Evolutionary conservation across 2,113 vertebrate species (phyloP).

Genomic region (Barnardius zonarius): DNA sequence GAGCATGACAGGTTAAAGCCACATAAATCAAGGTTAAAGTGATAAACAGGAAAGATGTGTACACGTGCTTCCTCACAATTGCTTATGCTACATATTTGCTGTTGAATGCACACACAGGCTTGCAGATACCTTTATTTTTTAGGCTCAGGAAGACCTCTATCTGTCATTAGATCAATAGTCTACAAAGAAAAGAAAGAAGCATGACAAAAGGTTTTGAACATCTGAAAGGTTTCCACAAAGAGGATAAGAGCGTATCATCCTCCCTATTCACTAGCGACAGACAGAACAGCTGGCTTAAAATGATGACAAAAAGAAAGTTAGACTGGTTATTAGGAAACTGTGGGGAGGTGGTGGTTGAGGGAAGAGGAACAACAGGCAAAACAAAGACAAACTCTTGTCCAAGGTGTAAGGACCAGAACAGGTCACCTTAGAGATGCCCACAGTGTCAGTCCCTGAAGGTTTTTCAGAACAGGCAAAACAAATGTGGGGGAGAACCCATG

Average conservation of each 20-base stretch:
- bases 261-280: background rate
- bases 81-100: background rate
- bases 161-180: background rate
- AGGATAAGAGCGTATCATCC: background rate
- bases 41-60: background rate
- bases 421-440: background rate
- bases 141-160: background rate
- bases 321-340: background rate
- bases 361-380: background rate
- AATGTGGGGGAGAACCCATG: background rate
- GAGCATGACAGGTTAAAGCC: background rate
- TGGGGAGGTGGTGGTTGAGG: background rate
- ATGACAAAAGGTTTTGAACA: background rate
- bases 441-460: background rate
- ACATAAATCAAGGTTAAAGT: background rate
- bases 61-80: background rate
- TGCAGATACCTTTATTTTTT: background rate
- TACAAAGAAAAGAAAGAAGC: background rate
- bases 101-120: background rate
- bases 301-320: background rate
- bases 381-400: background rate
- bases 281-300: background rate
- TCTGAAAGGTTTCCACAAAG: background rate
- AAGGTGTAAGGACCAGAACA: background rate
- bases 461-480: background rate